Conservation (phyloP, 2,888 invertebrate species). For the Dolomedes plantarius region DNA sequence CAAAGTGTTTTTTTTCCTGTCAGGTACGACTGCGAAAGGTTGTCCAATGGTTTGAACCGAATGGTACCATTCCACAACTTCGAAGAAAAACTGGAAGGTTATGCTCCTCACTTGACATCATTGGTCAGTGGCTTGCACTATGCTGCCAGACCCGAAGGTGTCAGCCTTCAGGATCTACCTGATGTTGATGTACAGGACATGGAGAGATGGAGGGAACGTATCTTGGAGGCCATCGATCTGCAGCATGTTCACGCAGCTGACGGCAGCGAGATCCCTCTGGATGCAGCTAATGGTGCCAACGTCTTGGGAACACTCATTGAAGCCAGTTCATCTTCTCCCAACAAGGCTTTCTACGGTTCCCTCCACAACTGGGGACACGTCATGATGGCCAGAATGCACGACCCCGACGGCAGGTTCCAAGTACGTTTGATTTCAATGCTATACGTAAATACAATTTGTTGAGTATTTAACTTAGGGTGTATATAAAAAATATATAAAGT, state of each 20-base stretch:
- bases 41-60: constrained; percentile 83
- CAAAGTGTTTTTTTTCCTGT: no score
- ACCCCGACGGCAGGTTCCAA: constrained; percentile 86
- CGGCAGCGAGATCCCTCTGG: constrained; percentile 80
- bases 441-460: no score
- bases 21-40: constrained; percentile 84
- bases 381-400: constrained; percentile 86
- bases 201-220: constrained; percentile 86
- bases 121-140: constrained; percentile 72
- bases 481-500: no score
- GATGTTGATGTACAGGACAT: constrained; percentile 76
- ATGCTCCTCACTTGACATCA: constrained; percentile 73
- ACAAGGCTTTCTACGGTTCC: constrained; percentile 80
- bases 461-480: no score
- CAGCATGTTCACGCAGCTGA: constrained; percentile 78
- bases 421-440: constrained; percentile 80
- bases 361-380: constrained; percentile 90
- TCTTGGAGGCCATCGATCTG: constrained; percentile 84
- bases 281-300: constrained; percentile 85
- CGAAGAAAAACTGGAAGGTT: constrained; percentile 71
- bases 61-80: constrained; percentile 80
- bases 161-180: constrained; percentile 47
- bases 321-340: constrained; percentile 77
- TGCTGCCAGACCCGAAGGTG: constrained; percentile 69
- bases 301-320: constrained; percentile 88